Percentiles rank a stretch among this genome's conserved stretches.
Evolutionary conservation across 2,113 vertebrate genomes (phyloP).

Genomic region (Delphinapterus leucas): DNA sequence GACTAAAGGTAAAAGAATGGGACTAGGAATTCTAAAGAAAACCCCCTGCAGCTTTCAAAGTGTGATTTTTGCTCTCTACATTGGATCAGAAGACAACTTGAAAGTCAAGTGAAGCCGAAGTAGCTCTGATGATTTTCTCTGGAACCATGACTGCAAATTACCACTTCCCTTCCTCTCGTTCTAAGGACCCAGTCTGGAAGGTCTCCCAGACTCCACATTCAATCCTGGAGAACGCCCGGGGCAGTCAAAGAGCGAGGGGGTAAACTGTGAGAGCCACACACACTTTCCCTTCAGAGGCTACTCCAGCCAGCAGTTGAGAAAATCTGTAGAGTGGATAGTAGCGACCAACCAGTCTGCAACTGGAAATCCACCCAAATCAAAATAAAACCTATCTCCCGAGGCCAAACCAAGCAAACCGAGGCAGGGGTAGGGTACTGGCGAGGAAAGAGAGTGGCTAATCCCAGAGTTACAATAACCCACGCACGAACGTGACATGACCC

Average conservation of each 20-base stretch:
- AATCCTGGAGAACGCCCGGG: not conserved
- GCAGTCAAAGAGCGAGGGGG: not conserved
- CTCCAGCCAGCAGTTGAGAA: not conserved
- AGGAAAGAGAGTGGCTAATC: not conserved
- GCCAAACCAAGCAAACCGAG: not conserved
- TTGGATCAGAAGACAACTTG: not conserved
- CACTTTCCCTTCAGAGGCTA: not conserved
- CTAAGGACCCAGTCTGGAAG: not conserved
- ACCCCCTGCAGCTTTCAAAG: not conserved
- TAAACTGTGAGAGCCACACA: not conserved
- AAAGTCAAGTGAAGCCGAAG: not conserved
- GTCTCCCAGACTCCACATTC: not conserved
- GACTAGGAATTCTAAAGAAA: not conserved
- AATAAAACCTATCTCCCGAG: not conserved
- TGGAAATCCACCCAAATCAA: not conserved
- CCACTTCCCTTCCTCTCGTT: not conserved
- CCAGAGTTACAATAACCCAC: not conserved
- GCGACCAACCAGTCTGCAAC: not conserved
- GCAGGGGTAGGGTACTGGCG: no score
- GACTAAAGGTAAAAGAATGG: not conserved
- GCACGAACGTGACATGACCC: not conserved
- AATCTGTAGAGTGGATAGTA: not conserved
- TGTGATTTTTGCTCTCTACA: not conserved
- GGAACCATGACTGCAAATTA: not conserved
- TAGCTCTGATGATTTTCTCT: not conserved